Base-by-base conservation (phyloP, 2,113 vertebrate genomes). In the Python bivittatus region DNA sequence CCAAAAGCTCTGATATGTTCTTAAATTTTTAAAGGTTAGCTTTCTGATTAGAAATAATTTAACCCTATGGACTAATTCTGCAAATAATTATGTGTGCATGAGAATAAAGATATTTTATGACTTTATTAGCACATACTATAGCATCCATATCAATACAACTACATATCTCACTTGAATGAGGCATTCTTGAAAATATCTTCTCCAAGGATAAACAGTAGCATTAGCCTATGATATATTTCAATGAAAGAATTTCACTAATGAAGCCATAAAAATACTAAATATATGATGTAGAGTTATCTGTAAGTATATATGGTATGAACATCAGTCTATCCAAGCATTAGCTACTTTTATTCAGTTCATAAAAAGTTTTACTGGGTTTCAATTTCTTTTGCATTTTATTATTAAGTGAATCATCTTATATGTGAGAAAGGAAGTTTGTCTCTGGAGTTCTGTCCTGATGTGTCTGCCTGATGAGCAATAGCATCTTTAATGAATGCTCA, bases 401-500 rank as follows among this genome's bases (percentile, higher is more conserved):
- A 64, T 54, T 72, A 92, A 54, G 95, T 44, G 93, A 94, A 95
- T 91, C 12, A 20, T 91, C 87, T 91, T 93, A 88, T 89, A 94
- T 93, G 61, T 29, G 91, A 95, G 92, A 96, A 83, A 53, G 92
- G 88, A 83, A 94, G 92, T 94, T 93, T 53, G 42, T 42, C 9
- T 95, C 92, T 58, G 92, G 93, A 93, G 92, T 72, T 96, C 72
- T 95, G 79, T 93, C 93, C 94, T 94, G 22, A 93, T 68, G 90
- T 92, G 58, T 91, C 94, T 91, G 94, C 86, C 83, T 90, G 90
- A 93, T 94, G 94, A 92, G 95, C 88, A 95, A 95, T 95, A 95
- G 94, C 72, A 93, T 95, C 94, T 92, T 94, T 96, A 97, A 96
- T 97, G 97, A 97, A 96, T 68, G 58, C 86, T 86, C 9, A 89